A percentile compares a stretch with the other conserved stretches of the same genome.
Evolutionary conservation across 1,140 invertebrate genomes (phyloP).

Genomic region (Zaprionus kolodkinae): DNA sequence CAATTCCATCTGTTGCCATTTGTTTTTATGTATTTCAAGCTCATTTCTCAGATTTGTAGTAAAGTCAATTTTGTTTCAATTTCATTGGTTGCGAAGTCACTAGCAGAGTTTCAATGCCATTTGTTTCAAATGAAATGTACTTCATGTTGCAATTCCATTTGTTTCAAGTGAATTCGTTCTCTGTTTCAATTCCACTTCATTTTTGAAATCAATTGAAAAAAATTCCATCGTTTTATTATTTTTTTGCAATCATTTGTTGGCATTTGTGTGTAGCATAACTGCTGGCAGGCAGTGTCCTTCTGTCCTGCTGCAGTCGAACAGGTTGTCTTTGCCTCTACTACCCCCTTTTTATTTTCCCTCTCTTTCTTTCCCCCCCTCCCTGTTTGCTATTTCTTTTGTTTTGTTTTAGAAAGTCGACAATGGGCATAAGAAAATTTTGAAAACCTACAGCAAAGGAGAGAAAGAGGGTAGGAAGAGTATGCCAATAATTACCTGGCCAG

Average conservation of each 20-base stretch:
- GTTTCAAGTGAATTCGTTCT: too few species aligned
- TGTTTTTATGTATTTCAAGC: too few species aligned
- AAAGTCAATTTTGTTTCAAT: neutral
- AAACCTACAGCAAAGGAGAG: neutral
- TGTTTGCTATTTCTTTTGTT: conserved; percentile 1
- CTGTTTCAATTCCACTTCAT: neutral
- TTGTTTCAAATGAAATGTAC: neutral
- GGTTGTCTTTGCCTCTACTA: neutral
- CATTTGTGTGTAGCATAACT: conserved; percentile 7
- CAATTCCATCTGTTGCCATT: neutral
- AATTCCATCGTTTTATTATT: neutral
- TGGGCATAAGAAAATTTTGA: conserved; percentile 28
- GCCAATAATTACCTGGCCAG: conserved; percentile 31
- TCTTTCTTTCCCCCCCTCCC: neutral
- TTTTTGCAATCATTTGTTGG: neutral
- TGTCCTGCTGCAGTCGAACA: neutral
- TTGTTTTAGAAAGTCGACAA: conserved; percentile 39
- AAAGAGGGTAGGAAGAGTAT: neutral
- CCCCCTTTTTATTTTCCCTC: too few species aligned
- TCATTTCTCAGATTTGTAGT: too few species aligned
- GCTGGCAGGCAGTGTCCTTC: conserved; percentile 10
- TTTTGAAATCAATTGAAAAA: too few species aligned
- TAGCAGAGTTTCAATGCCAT: neutral
- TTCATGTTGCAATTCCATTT: too few species aligned
- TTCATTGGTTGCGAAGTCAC: neutral